A percentile compares a stretch with the other conserved stretches of the same genome.
These are phyloP conservation scores for Drosophila pectinifera DNA, from an alignment of 1,140 invertebrate species.

Conservation along the genomic window DNA sequence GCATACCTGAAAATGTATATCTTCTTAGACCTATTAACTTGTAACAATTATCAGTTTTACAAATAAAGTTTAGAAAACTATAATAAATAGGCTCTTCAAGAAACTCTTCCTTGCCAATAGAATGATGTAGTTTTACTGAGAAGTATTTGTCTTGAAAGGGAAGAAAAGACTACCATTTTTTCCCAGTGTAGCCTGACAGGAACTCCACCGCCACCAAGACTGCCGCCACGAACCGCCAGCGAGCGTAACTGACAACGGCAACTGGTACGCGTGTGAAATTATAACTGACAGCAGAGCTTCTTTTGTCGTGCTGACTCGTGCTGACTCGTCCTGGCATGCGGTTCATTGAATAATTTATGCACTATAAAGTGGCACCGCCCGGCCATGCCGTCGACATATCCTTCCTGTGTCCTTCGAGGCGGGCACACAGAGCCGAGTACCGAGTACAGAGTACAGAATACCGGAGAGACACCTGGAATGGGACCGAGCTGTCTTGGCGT, in stretches of 20 bases:
- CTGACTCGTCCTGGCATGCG: conserved; percentile 66
- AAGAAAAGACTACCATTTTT: too few relatives aligned
- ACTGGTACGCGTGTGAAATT: conserved; percentile 62
- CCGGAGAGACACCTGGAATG: conserved; percentile 19
- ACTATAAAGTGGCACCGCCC: conserved; percentile 59
- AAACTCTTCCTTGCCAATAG: too few relatives aligned
- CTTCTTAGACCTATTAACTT: too few relatives aligned
- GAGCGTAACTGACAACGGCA: conserved; percentile 33
- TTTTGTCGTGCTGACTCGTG: conserved; percentile 61
- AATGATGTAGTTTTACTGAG: too few relatives aligned
- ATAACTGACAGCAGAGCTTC: conserved; percentile 76
- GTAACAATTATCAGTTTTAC: too few relatives aligned
- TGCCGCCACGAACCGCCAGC: conserved; percentile 14
- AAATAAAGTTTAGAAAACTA: too few relatives aligned
- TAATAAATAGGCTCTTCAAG: too few relatives aligned
- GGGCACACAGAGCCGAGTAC: neutral
- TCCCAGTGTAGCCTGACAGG: neutral
- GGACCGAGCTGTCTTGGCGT: conserved; percentile 18
- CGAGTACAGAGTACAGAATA: neutral
- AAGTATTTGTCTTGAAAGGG: too few relatives aligned
- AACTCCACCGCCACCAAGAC: conserved; percentile 12
- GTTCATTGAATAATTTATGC: conserved; percentile 80
- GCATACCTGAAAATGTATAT: neutral
- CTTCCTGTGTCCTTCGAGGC: neutral
- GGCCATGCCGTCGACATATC: neutral